These are phyloP conservation scores for Orussus abietinus DNA, from an alignment of 1,140 invertebrate genomes.

Conservation along the genomic window DNA sequence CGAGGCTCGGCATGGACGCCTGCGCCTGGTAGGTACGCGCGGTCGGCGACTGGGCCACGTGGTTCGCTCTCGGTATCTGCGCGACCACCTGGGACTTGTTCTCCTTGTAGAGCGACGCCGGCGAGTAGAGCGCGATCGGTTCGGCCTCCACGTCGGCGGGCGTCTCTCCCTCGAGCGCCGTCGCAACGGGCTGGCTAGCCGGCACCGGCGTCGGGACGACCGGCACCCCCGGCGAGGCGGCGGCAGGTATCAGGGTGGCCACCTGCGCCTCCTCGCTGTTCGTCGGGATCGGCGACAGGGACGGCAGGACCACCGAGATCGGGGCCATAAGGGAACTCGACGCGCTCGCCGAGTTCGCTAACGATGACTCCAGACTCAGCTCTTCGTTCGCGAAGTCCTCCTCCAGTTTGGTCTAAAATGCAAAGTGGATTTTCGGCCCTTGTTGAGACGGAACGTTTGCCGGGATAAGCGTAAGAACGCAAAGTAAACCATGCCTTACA, in stretches of 20 bases:
- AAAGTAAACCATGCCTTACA: conserved; percentile 55
- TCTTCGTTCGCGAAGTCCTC: conserved; percentile 49
- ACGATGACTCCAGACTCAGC: conserved; percentile 31
- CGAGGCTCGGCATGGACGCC: conserved; percentile 31
- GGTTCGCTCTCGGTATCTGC: conserved; percentile 31
- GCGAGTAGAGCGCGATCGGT: conserved; percentile 31
- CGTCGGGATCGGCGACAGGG: conserved; percentile 38
- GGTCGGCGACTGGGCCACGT: conserved; percentile 23
- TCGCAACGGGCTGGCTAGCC: conserved; percentile 13
- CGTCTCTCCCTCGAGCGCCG: conserved; percentile 31
- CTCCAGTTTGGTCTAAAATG: conserved; percentile 48
- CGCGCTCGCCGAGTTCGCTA: conserved; percentile 17
- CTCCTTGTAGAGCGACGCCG: conserved; percentile 33
- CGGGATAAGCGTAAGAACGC: conserved; percentile 27
- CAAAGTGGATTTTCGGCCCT: too few species aligned
- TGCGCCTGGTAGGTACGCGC: conserved; percentile 25
- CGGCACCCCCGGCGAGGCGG: conserved; percentile 17
- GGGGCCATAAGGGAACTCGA: conserved; percentile 33
- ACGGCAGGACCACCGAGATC: conserved; percentile 42
- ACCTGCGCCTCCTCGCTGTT: conserved; percentile 19
- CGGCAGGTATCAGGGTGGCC: conserved; percentile 29
- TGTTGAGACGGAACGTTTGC: conserved; percentile 4
- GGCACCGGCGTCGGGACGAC: conserved; percentile 24
- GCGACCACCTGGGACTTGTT: conserved; percentile 33
- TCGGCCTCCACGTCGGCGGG: conserved; percentile 33